Percentiles rank a stretch among this genome's conserved stretches.
Conservation (phyloP, 2,888 invertebrate species). For the Neoascia interrupta region DNA sequence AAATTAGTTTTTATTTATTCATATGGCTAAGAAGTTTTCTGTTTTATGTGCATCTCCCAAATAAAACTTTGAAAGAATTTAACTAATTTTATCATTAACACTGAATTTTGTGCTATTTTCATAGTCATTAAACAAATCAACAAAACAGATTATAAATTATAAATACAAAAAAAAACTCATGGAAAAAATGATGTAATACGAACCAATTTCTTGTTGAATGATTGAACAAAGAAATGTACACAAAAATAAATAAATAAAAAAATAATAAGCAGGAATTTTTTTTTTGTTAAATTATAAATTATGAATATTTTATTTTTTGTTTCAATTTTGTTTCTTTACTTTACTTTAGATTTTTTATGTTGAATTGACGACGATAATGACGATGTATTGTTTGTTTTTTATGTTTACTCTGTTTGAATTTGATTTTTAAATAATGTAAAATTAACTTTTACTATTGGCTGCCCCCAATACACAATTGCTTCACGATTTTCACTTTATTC, state of each 20-base stretch:
- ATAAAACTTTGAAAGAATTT: constrained; percentile 77
- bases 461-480: constrained; percentile 80
- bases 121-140: constrained; percentile 81
- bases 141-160: constrained; percentile 80
- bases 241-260: constrained; percentile 41
- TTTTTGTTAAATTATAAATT: neutral
- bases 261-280: constrained; percentile 19
- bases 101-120: constrained; percentile 50
- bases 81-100: constrained; percentile 81
- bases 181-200: constrained; percentile 73
- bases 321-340: constrained; percentile 15
- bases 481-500: constrained; percentile 78
- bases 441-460: constrained; percentile 74
- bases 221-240: constrained; percentile 48
- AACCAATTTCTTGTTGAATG: constrained; percentile 66
- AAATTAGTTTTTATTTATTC: constrained; percentile 33
- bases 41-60: constrained; percentile 51
- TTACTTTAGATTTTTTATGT: constrained; percentile 26
- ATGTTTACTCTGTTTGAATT: constrained; percentile 23
- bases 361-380: constrained; percentile 53
- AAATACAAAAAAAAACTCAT: constrained; percentile 75
- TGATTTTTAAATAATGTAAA: no score
- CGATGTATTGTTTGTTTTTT: constrained; percentile 48
- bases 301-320: constrained; percentile 12
- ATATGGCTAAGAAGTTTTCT: constrained; percentile 61